Base-by-base conservation (phyloP, 2,888 invertebrate genomes). In the Conomelus anceps region DNA sequence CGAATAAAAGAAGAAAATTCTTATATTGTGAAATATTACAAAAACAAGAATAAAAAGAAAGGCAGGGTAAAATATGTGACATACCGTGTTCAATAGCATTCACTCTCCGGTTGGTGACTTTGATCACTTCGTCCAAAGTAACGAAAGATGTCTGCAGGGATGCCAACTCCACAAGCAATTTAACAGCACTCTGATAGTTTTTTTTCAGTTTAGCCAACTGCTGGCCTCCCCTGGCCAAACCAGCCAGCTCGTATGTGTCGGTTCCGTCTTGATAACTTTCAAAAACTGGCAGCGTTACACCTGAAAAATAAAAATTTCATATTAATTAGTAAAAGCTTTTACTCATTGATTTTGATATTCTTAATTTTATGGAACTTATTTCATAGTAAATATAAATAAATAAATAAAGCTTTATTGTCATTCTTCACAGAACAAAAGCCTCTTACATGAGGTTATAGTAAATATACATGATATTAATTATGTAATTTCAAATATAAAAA, bases 91-190 rank as follows among this genome's bases (percentile, higher is more conserved):
- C 99, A 93, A 99, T 99, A 92, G 99, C 99, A 93, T 99, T 99
- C 22, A 99, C 99, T 96, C 99, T 97, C 92, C 99, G 95, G 94
- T 99, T 99, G 24, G 99, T 99, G 91, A 99, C 96, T 94, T 99
- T 99, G 92, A 99, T 99, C 89, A 99, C 99, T 93, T 99, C 99
- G 93, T 99, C 99, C 88, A 99, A 94, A 23, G 99, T 99, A 22
- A 99, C 98, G 93, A 99, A 99, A 1, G 99, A 98, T 0, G 99
- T 99, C 94, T 99, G 99, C 92, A 99, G 94, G 0, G 99, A 99
- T 0, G 99, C 99, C 92, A 99, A 94, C 93, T 99, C 98, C 0
- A 99, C 99, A 90, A 99, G 94, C 90, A 99, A 94, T 93, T 99
- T 98, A 0, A 99, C 97, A 23, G 99, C 99, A 92, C 97, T 98